Percentiles rank a stretch among this genome's conserved stretches.
Evolutionary conservation across 2,797 vertebrate species (phyloP).

Genomic region (Hydrophis major): DNA sequence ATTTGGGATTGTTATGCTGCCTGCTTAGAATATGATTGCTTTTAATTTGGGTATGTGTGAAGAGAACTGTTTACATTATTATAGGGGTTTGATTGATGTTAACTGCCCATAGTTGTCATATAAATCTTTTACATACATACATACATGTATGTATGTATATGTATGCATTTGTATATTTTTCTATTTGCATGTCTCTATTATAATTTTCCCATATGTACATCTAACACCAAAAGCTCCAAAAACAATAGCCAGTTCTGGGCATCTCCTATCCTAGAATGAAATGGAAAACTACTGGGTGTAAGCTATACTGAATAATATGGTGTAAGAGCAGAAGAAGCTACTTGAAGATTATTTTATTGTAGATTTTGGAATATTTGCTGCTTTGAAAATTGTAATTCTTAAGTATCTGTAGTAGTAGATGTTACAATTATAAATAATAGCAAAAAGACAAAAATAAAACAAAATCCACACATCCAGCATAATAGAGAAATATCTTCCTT

Average conservation of each 20-base stretch:
- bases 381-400: not conserved
- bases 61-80: not conserved
- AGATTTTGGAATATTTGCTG: not conserved
- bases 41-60: not conserved
- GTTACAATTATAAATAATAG: not conserved
- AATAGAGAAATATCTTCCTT: not conserved
- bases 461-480: not conserved
- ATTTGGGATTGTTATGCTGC: not conserved
- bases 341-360: not conserved
- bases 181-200: not conserved
- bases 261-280: not conserved
- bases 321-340: not conserved
- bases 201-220: not conserved
- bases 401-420: not conserved
- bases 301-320: not conserved
- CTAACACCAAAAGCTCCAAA: not conserved
- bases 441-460: not conserved
- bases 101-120: not conserved
- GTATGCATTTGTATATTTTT: not conserved
- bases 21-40: not conserved
- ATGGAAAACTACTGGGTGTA: not conserved
- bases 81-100: not conserved
- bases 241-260: not conserved
- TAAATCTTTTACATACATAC: not conserved
- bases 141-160: not conserved